phyloP scores from a whole-genome alignment of 2,797 vertebrate genomes.

The Squalus acanthias region DNA sequence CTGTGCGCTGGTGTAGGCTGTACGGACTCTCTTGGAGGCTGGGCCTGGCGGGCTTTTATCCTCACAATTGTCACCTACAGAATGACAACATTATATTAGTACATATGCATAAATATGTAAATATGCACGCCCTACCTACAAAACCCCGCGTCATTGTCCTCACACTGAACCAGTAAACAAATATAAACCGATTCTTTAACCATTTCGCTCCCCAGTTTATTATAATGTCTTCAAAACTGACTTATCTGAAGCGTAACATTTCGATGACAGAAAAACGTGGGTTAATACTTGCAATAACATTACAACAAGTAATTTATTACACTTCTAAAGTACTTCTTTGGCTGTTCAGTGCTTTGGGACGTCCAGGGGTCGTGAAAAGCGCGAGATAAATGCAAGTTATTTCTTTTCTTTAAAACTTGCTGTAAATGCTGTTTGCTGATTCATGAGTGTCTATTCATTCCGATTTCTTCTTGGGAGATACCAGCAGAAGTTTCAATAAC shows the following conservation, averaged over 20 bases:
- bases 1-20: constrained; percentile 94
- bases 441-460: background rate
- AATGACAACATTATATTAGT: constrained; percentile 19
- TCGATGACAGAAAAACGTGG: background rate
- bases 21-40: constrained; percentile 92
- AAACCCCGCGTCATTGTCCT: background rate
- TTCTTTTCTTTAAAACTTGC: background rate
- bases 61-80: constrained; percentile 84
- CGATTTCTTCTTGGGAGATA: background rate
- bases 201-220: too few species aligned
- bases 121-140: background rate
- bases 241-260: background rate
- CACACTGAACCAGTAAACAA: background rate
- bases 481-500: background rate
- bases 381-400: background rate
- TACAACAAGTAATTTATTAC: background rate
- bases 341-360: background rate
- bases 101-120: background rate
- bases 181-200: background rate
- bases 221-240: background rate
- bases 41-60: constrained; percentile 96
- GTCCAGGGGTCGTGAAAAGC: background rate
- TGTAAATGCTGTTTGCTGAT: background rate
- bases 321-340: too few species aligned
- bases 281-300: background rate